phyloP scores from a whole-genome alignment of 2,797 vertebrate genomes.

The Rachycentron canadum region DNA sequence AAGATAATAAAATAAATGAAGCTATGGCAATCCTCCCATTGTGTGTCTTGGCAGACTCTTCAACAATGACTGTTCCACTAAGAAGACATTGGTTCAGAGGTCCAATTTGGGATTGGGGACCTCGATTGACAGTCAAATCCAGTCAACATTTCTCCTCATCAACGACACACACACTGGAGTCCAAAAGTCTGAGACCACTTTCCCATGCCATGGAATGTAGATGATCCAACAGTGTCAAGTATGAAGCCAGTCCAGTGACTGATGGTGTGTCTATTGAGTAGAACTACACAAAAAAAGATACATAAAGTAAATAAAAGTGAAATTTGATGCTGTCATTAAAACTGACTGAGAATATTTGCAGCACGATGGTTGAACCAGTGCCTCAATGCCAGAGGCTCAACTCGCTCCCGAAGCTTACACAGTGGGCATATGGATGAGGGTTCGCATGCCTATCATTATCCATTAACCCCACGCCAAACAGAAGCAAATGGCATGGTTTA shows the following conservation, averaged over 20 bases:
- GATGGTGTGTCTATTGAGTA: not conserved
- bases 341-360: not conserved
- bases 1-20: not conserved
- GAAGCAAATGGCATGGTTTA: conserved; percentile 10
- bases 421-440: conserved; percentile 43
- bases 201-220: too few relatives aligned
- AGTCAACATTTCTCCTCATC: not conserved
- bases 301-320: not conserved
- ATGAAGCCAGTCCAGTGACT: not conserved
- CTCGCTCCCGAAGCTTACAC: not conserved
- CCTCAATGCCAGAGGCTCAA: not conserved
- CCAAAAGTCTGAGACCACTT: too few relatives aligned
- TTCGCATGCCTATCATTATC: conserved; percentile 60
- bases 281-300: not conserved
- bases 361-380: not conserved
- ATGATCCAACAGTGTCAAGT: not conserved
- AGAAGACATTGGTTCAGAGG: not conserved
- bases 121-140: not conserved
- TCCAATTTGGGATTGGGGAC: not conserved
- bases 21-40: not conserved
- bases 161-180: too few relatives aligned
- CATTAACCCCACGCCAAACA: conserved; percentile 62
- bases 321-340: not conserved
- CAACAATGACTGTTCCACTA: not conserved
- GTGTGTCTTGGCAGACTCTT: not conserved